Base-by-base conservation (phyloP, 2,113 vertebrate genomes). In the Arothron firmamentum region DNA sequence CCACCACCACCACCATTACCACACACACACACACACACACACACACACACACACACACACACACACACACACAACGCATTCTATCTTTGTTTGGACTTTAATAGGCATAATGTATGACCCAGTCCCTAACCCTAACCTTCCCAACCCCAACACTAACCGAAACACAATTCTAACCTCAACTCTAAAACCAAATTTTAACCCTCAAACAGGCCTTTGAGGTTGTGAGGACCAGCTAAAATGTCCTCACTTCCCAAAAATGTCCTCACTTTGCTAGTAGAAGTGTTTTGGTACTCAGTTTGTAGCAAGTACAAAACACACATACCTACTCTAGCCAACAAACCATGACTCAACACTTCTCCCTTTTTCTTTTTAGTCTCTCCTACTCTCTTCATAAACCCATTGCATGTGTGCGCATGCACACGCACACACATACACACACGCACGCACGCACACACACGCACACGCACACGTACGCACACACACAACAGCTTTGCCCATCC, bases 341-440 rank as follows among this genome's bases (percentile, higher is more conserved):
- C 47, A 31, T 86, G 84, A 86, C 84, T 86, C 84, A 79, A 84
- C 81, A 86, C 42, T 20, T 57, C 56, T 60, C 19, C 42, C 4
- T 43, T 6, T 67, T 59, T 64, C 25, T 53, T 67, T 62, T 54
- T 48, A 65, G 4, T 48, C 17, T 28, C 56, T 51, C 50, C 60
- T 59, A 56, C 31, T 48, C 59, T 65, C 42, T 42, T 48, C 49
- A 14, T 19, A 28, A 19, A 14, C 53, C 12, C 50, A 56, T 51
- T 75, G 52, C 51, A 52, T 73, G 52, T 77, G 64, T 61, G 38
- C n/a, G 49, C 52, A 59, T 18, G 21, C 21, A 46, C 58, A 67
- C 58, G 54, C 48, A 53, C 28, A 67, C 38, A 51, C 55, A 63
- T 45, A 62, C 61, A 56, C 57, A 52, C 59, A 60, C 57, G 62